phyloP scores from a whole-genome alignment of 2,797 vertebrate genomes.

The Graptemys geographica region DNA sequence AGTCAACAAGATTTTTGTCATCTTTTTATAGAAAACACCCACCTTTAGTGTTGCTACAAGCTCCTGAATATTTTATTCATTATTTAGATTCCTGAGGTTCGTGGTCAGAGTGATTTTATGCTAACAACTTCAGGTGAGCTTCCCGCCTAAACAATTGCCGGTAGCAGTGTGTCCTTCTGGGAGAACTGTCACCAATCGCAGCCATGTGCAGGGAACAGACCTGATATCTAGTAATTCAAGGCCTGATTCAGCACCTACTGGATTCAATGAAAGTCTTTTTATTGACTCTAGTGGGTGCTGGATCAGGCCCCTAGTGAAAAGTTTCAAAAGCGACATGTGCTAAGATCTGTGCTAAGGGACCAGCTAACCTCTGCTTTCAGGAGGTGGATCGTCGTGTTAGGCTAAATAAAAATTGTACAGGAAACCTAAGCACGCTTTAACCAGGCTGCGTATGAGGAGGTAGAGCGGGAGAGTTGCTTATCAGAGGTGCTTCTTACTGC shows the following conservation, averaged over 20 bases:
- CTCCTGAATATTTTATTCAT: not conserved
- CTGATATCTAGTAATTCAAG: not conserved
- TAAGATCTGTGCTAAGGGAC: not conserved
- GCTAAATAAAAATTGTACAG: accelerated
- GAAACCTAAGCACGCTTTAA: not conserved
- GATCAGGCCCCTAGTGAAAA: not conserved
- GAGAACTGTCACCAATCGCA: accelerated
- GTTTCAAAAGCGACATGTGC: not conserved
- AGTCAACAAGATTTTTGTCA: not conserved
- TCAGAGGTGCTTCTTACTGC: not conserved
- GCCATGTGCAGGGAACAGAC: not conserved
- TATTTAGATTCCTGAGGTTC: not conserved
- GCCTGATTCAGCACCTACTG: not conserved
- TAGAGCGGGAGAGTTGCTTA: not conserved
- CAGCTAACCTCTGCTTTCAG: not conserved
- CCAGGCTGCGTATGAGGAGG: not conserved
- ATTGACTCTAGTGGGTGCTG: accelerated
- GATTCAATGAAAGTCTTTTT: not conserved
- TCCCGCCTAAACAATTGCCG: not conserved
- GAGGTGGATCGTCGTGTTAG: accelerated
- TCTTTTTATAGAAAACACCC: not conserved
- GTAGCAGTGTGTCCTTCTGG: not conserved
- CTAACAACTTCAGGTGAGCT: not conserved
- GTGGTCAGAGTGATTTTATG: not conserved
- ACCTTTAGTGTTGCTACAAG: not conserved